phyloP scores from a whole-genome alignment of 2,888 invertebrate genomes.

The Mylabris sibirica region DNA sequence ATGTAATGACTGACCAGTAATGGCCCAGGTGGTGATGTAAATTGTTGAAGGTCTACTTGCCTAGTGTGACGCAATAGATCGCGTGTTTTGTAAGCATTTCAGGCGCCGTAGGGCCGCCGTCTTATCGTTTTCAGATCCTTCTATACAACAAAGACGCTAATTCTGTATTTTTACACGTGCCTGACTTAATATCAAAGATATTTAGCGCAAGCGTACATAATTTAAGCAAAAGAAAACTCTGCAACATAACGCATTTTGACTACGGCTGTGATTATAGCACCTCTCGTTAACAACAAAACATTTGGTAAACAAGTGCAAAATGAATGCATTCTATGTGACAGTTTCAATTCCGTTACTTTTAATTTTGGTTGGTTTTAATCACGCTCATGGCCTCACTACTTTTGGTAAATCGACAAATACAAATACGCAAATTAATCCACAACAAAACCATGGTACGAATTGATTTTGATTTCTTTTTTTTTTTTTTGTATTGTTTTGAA shows the following conservation, averaged over 20 bases:
- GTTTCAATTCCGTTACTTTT: slow-evolving; percentile 66
- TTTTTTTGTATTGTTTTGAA: slow-evolving; percentile 30
- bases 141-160: slow-evolving; percentile 47
- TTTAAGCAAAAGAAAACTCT: slow-evolving; percentile 38
- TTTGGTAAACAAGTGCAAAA: slow-evolving; percentile 41
- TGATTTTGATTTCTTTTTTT: slow-evolving; percentile 34
- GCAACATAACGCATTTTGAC: slow-evolving; percentile 49
- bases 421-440: slow-evolving; percentile 43
- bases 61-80: slow-evolving; percentile 58
- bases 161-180: slow-evolving; percentile 55
- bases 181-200: slow-evolving; percentile 48
- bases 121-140: slow-evolving; percentile 57
- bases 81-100: slow-evolving; percentile 53
- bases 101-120: slow-evolving; percentile 54
- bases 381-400: slow-evolving; percentile 60
- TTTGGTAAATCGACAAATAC: slow-evolving; percentile 58
- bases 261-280: slow-evolving; percentile 52
- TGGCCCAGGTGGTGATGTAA: background rate
- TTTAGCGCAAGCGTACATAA: slow-evolving; percentile 47
- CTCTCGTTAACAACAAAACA: slow-evolving; percentile 36
- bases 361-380: slow-evolving; percentile 61
- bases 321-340: slow-evolving; percentile 60
- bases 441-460: slow-evolving; percentile 52
- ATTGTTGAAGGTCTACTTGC: slow-evolving; percentile 29
- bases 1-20: slow-evolving; percentile 2